Evolutionary conservation across 2,888 invertebrate species (phyloP).

Genomic region (Microchrysa polita): DNA sequence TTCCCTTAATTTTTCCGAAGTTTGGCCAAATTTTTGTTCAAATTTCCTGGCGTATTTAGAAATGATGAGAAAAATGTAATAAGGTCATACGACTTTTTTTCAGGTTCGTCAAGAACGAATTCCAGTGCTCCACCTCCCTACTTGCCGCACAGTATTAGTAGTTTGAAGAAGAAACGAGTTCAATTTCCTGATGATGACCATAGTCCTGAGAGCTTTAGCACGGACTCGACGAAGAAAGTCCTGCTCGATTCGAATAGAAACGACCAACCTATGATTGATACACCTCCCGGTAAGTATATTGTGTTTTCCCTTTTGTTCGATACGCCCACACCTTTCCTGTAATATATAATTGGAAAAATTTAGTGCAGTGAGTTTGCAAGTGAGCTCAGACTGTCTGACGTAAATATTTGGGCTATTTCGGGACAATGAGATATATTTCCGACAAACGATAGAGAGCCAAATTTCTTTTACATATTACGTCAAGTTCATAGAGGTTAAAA

Average conservation of each 20-base stretch:
- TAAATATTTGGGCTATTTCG: conserved; percentile 29
- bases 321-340: background rate
- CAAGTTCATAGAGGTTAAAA: conserved; percentile 9
- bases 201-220: conserved; percentile 59
- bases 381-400: background rate
- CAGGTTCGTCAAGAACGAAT: conserved; percentile 22
- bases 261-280: conserved; percentile 42
- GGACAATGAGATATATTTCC: background rate
- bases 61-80: too few species aligned
- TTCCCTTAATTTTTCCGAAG: too few species aligned
- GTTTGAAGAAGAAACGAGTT: conserved; percentile 71
- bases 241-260: conserved; percentile 45
- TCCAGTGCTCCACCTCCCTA: conserved; percentile 7
- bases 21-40: too few species aligned
- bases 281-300: conserved; percentile 43
- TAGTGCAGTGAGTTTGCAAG: too few species aligned
- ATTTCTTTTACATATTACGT: background rate
- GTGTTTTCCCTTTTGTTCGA: background rate
- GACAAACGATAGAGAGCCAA: background rate
- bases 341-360: too few species aligned
- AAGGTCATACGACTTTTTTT: too few species aligned
- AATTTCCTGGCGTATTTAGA: too few species aligned
- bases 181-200: conserved; percentile 74
- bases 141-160: conserved; percentile 8
- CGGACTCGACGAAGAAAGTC: conserved; percentile 44